phyloP scores from a whole-genome alignment of 2,113 vertebrate species.

The Leiothrix lutea region DNA sequence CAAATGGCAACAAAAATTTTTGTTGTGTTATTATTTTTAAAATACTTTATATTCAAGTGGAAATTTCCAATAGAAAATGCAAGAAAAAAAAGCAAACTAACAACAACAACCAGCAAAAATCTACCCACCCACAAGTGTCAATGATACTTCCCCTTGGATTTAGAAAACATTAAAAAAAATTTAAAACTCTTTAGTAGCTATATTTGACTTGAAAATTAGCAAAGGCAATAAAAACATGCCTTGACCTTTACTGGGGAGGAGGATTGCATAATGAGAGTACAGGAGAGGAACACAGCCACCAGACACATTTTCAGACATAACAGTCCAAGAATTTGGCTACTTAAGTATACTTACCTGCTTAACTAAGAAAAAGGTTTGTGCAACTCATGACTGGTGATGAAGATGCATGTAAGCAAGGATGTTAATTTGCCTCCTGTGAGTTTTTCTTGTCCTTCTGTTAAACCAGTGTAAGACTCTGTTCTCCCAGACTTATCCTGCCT shows the following conservation, averaged over 20 bases:
- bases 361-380: background rate
- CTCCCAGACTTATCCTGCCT: background rate
- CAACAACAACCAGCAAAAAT: background rate
- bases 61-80: background rate
- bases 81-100: background rate
- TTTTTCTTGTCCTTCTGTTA: background rate
- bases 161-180: background rate
- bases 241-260: background rate
- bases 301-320: background rate
- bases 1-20: fast-evolving
- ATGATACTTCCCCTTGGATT: background rate
- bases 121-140: background rate
- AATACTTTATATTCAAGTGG: background rate
- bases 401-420: background rate
- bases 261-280: background rate
- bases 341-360: background rate
- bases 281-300: background rate
- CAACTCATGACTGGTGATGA: background rate
- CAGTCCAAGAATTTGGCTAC: background rate
- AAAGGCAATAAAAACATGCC: background rate
- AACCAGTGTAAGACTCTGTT: background rate
- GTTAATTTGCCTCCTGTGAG: background rate
- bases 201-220: background rate
- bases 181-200: background rate
- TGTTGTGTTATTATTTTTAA: background rate